Percentiles rank a stretch among this genome's conserved stretches.
phyloP scores from a whole-genome alignment of 1,140 invertebrate species.

The Coenobita brevimanus region DNA sequence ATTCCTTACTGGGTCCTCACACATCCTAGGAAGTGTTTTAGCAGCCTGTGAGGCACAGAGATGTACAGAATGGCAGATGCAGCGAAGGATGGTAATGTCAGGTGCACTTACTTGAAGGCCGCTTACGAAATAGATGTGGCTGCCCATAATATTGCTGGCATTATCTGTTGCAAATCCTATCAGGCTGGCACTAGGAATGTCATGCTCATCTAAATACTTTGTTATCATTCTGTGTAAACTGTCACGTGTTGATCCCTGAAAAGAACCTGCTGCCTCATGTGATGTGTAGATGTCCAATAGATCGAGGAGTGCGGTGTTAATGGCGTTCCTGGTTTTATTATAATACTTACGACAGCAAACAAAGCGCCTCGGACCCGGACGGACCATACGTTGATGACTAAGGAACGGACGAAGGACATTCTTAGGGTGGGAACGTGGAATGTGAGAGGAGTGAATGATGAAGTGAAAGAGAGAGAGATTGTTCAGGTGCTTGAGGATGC shows the following conservation, averaged over 20 bases:
- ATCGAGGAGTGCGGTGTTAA: neutral
- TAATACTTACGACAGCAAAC: no score
- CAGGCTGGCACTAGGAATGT: neutral
- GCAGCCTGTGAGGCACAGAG: conserved; percentile 6
- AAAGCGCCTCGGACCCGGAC: no score
- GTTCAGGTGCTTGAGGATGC: no score
- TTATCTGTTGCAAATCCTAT: neutral
- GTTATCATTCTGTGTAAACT: neutral
- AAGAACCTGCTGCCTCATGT: neutral
- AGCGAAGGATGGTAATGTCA: neutral
- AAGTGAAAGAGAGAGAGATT: no score
- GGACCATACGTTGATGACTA: no score
- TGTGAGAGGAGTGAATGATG: no score
- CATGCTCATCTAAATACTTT: neutral
- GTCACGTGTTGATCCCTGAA: neutral
- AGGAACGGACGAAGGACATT: no score
- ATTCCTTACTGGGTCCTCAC: neutral
- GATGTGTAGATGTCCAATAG: neutral
- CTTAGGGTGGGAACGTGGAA: no score
- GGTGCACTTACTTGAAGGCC: neutral
- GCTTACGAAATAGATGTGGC: neutral
- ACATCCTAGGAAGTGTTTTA: neutral
- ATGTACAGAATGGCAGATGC: neutral
- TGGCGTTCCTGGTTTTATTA: neutral
- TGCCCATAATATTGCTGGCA: conserved; percentile 11